phyloP scores from a whole-genome alignment of 1,140 invertebrate species.

The Centruroides sculpturatus region DNA sequence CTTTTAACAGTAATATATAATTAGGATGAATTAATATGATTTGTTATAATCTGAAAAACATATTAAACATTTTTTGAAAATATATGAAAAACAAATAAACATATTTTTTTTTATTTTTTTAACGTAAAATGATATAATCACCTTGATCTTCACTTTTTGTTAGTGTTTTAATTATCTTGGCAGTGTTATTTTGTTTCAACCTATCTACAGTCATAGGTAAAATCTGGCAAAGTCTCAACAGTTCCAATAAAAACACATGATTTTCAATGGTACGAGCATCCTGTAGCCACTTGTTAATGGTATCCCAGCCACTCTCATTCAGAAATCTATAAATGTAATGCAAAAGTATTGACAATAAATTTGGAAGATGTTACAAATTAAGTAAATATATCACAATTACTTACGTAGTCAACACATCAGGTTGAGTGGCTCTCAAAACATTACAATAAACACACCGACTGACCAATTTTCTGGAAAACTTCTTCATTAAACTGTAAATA shows the following conservation, averaged over 20 bases:
- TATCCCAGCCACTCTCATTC: constrained; percentile 73
- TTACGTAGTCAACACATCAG: constrained; percentile 62
- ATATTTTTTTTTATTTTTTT: no score
- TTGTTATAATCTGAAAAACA: no score
- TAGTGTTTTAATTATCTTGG: constrained; percentile 75
- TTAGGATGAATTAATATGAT: no score
- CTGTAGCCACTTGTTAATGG: constrained; percentile 72
- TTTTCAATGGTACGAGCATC: constrained; percentile 69
- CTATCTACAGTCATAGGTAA: constrained; percentile 78
- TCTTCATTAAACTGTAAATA: constrained; percentile 75
- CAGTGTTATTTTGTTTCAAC: constrained; percentile 76
- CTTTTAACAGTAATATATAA: no score
- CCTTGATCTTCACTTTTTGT: constrained; percentile 63
- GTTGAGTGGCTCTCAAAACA: constrained; percentile 76
- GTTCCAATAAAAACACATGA: constrained; percentile 66
- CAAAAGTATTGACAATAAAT: constrained; percentile 4
- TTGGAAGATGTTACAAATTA: constrained; percentile 23
- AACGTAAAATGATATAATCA: constrained; percentile 25
- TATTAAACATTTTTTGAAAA: no score
- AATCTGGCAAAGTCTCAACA: constrained; percentile 61
- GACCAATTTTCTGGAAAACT: constrained; percentile 87
- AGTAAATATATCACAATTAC: constrained; percentile 6
- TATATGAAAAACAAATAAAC: no score
- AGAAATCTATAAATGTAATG: constrained; percentile 48
- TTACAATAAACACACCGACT: constrained; percentile 91